Evolutionary conservation across 2,888 invertebrate genomes (phyloP).

Genomic region (Caenorhabditis sp.): DNA sequence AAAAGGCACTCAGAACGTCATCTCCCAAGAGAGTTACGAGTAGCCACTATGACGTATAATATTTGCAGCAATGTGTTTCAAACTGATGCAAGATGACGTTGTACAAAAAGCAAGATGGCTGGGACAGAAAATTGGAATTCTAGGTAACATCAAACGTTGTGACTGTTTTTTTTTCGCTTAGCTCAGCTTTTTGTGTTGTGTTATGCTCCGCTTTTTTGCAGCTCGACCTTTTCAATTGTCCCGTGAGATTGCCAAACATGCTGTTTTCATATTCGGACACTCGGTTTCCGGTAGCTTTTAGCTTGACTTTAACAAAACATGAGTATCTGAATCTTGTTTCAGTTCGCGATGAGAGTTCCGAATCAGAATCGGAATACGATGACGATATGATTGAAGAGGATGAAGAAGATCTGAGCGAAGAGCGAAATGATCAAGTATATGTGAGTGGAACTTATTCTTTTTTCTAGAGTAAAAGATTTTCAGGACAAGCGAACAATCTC

Average conservation of each 20-base stretch:
- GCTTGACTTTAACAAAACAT: not conserved
- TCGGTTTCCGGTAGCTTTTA: constrained; percentile 26
- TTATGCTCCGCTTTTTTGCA: constrained; percentile 20
- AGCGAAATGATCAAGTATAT: constrained; percentile 56
- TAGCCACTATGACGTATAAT: not conserved
- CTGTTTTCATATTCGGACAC: constrained; percentile 49
- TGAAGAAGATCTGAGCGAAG: constrained; percentile 64
- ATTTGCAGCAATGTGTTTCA: constrained; percentile 68
- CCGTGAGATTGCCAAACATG: constrained; percentile 49
- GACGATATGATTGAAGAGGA: constrained; percentile 68
- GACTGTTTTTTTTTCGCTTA: no score
- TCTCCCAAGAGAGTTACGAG: no score
- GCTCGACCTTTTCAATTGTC: constrained; percentile 52
- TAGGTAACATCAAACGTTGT: constrained; percentile 50
- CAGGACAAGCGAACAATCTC: constrained; percentile 63
- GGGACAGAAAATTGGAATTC: constrained; percentile 70
- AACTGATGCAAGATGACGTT: constrained; percentile 69
- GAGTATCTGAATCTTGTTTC: constrained; percentile 2
- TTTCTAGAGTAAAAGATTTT: constrained; percentile 2
- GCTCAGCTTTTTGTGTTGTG: constrained; percentile 16
- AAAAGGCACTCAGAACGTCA: no score
- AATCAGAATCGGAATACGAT: constrained; percentile 67
- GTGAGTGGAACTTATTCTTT: constrained; percentile 21
- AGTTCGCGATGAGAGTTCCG: constrained; percentile 67
- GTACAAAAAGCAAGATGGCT: constrained; percentile 71